Evolutionary conservation across 2,888 invertebrate genomes (phyloP), one percentile per base, ranked within the genome.

Genomic region (Calameuta idolon): DNA sequence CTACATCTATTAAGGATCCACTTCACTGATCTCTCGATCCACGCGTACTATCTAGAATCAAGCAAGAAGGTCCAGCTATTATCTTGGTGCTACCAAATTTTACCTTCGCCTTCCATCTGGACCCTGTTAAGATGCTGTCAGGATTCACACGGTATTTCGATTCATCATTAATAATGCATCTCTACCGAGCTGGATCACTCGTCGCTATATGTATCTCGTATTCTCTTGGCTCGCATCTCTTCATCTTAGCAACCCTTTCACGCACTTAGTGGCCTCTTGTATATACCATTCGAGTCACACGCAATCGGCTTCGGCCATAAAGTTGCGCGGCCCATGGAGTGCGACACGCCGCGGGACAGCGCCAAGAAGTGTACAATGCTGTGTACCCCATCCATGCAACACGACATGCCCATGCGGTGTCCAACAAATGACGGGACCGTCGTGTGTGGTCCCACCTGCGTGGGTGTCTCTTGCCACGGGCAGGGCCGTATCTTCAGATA

Each of bases 401-500:
- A 86, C 88, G 87, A 88, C 88, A 87, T 88, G 89, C 84, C 86
- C 88, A 84, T 85, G 86, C 87, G 88, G 86, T 88, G 89, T 89
- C 88, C 89, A 88, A 90, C 90, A 91, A 91, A 90, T 90, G 91
- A 90, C 89, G 89, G 86, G 87, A 87, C 87, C 90, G 81, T 88
- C 89, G 90, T 90, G 91, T 90, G 91, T 90, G 91, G 91, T 89
- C 90, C 87, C 87, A 87, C 87, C 86, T 87, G 89, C 89, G 90
- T 88, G 89, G 89, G 90, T 86, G 90, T 86, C 83, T 85, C 82
- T 81, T 83, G 78, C 81, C 83, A 79, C 71, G 79, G 79, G 78
- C 79, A 77, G 81, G 74, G 74, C 74, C 74, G 74, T 74, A 74
- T 74, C 74, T 74, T 34, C 12, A 12, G 74, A 34, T 35, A 35